phyloP scores from a whole-genome alignment of 2,888 invertebrate genomes.

The Chaetoderma sp. region DNA sequence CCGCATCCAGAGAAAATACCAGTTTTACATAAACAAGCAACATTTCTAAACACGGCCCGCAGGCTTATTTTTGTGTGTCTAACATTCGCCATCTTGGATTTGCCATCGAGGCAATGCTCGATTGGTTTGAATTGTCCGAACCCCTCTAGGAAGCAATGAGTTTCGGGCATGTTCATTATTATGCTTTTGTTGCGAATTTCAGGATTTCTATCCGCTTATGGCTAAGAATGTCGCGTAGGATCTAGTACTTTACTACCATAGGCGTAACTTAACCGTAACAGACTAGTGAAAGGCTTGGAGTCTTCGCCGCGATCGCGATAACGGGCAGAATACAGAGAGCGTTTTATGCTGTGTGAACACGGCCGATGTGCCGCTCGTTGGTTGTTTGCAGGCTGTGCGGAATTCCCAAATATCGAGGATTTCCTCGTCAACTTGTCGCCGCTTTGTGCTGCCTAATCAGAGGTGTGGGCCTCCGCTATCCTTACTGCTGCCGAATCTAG shows the following conservation, averaged over 20 bases:
- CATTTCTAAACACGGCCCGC: too few relatives aligned
- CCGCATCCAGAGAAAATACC: too few relatives aligned
- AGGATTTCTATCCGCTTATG: conserved; percentile 56
- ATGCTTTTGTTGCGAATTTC: conserved; percentile 64
- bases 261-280: conserved; percentile 35
- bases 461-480: too few relatives aligned
- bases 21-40: too few relatives aligned
- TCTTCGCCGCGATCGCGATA: conserved; percentile 15
- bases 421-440: too few relatives aligned
- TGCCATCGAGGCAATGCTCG: conserved; percentile 49
- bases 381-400: too few relatives aligned
- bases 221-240: conserved; percentile 53
- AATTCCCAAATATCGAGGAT: too few relatives aligned
- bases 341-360: conserved; percentile 12
- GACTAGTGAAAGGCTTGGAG: conserved; percentile 6
- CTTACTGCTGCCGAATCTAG: too few relatives aligned
- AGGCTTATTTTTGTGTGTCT: too few relatives aligned
- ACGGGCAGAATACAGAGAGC: conserved; percentile 23
- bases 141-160: conserved; percentile 62
- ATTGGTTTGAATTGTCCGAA: conserved; percentile 50
- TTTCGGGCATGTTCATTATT: conserved; percentile 66
- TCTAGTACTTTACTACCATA: conserved; percentile 29
- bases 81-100: conserved; percentile 64
- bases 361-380: background rate
- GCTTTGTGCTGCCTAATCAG: too few relatives aligned